A percentile compares a stretch with the other conserved stretches of the same genome.
Evolutionary conservation across 2,113 vertebrate genomes (phyloP).

Genomic region (Melanotaenia duboulayi): DNA sequence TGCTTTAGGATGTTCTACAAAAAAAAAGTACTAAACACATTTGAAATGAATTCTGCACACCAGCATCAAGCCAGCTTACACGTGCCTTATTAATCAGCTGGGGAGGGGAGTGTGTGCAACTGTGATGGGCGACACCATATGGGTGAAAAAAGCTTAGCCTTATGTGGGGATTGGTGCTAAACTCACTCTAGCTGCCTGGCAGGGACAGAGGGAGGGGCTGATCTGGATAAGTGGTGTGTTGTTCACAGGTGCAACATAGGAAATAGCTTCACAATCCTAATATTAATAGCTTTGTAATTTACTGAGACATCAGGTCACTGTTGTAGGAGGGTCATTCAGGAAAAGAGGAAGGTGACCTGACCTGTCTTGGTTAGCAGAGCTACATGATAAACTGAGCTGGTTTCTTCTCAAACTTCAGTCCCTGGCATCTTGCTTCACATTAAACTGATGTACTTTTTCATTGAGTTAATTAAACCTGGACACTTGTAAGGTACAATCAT

Average conservation of each 20-base stretch:
- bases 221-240: neutral
- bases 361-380: neutral
- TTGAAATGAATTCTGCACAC: constrained; percentile 10
- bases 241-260: constrained; percentile 4
- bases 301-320: neutral
- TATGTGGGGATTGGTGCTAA: constrained; percentile 40
- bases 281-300: constrained; percentile 1
- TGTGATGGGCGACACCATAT: constrained; percentile 58
- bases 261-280: constrained; percentile 15
- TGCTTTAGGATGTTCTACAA: neutral
- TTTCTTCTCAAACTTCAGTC: neutral
- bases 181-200: constrained; percentile 17
- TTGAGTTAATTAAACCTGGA: neutral
- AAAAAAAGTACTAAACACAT: neutral
- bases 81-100: constrained; percentile 57
- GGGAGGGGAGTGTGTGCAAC: constrained; percentile 8
- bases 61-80: constrained; percentile 32
- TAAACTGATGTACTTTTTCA: neutral
- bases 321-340: too few species aligned
- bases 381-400: too few species aligned
- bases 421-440: neutral
- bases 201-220: neutral
- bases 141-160: constrained; percentile 65
- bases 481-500: neutral
- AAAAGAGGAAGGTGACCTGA: neutral